Conservation (phyloP, 2,797 vertebrate species). For the Morus bassanus region DNA sequence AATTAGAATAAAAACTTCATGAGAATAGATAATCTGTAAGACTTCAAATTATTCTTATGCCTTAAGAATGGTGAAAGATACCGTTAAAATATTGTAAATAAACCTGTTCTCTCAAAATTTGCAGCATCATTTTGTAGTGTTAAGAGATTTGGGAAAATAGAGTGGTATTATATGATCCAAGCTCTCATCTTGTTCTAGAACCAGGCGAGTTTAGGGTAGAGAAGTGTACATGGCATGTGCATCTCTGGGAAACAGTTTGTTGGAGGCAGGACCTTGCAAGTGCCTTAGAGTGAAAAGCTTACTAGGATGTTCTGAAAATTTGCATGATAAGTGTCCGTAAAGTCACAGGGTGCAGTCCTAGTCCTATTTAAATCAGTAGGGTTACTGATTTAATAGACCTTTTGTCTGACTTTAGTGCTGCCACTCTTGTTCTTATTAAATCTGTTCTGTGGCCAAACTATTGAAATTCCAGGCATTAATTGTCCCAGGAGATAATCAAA, state of each 20-base stretch:
- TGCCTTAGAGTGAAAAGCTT: constrained; percentile 46
- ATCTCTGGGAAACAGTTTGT: not conserved
- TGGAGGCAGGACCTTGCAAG: constrained; percentile 2
- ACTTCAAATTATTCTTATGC: not conserved
- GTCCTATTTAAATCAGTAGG: constrained; percentile 46
- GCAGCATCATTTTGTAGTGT: not conserved
- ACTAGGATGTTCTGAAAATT: constrained; percentile 47
- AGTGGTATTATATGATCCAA: not conserved
- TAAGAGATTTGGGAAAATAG: not conserved
- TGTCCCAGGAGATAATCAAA: constrained; percentile 39
- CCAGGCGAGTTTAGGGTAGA: not conserved
- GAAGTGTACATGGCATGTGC: not conserved
- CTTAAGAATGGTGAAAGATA: not conserved
- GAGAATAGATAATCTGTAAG: not conserved
- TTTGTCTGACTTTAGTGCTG: constrained; percentile 14
- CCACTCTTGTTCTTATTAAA: constrained; percentile 27
- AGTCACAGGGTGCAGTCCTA: constrained; percentile 37
- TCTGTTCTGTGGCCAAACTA: constrained; percentile 32
- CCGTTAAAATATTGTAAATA: not conserved
- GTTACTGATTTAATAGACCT: constrained; percentile 63
- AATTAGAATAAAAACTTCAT: not conserved
- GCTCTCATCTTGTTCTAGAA: not conserved
- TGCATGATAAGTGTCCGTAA: constrained; percentile 9
- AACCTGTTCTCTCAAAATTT: not conserved
- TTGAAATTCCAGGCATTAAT: constrained; percentile 23